A percentile compares a stretch with the other conserved stretches of the same genome.
Conservation (phyloP, 2,888 invertebrate genomes). For the Sarcophaga caerulescens region DNA sequence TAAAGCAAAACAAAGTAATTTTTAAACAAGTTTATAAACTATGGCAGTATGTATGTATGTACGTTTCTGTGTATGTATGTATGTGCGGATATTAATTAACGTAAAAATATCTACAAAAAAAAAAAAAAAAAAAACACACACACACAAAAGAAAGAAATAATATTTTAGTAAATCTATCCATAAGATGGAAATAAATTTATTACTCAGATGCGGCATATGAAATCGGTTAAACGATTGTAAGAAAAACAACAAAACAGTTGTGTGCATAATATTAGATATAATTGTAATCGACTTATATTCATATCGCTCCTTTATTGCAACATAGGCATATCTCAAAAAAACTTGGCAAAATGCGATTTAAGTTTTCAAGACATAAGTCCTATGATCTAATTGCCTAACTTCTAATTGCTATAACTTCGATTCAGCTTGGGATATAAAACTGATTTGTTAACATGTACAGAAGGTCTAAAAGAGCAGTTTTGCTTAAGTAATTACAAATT, state of each 20-base stretch:
- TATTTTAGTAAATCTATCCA: neutral
- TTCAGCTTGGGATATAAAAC: too few species aligned
- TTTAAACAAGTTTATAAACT: neutral
- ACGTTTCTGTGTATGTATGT: neutral
- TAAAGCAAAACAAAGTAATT: neutral
- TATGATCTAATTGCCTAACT: too few species aligned
- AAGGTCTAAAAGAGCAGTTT: too few species aligned
- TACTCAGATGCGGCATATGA: neutral
- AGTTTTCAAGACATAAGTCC: too few species aligned
- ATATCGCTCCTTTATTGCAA: too few species aligned
- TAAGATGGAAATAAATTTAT: neutral
- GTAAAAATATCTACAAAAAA: neutral
- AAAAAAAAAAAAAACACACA: neutral
- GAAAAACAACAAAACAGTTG: neutral
- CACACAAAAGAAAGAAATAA: neutral
- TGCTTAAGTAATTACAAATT: too few species aligned
- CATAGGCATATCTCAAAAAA: too few species aligned
- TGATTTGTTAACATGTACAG: too few species aligned
- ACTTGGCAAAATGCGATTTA: too few species aligned
- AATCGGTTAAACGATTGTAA: neutral
- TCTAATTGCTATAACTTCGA: too few species aligned
- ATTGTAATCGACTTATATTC: neutral
- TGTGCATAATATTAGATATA: too few species aligned
- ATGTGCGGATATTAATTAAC: slow-evolving; percentile 43
- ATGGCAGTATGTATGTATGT: neutral